phyloP scores from a whole-genome alignment of 2,113 vertebrate species.

The Cairina moschata region DNA sequence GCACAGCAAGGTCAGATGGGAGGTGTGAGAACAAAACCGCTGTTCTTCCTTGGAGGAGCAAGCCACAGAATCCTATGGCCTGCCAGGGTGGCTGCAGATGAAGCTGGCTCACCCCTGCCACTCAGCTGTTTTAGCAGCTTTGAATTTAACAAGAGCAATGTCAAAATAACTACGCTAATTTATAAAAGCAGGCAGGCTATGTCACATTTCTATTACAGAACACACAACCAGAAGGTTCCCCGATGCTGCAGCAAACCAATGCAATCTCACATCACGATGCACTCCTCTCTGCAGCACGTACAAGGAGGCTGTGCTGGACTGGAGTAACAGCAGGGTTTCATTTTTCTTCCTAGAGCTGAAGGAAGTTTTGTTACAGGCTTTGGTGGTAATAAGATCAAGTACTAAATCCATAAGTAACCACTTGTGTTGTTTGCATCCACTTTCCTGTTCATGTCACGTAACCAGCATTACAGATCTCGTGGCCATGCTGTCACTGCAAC shows the following conservation, averaged over 20 bases:
- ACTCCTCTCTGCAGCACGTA: neutral
- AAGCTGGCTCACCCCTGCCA: neutral
- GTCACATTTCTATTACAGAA: neutral
- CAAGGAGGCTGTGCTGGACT: neutral
- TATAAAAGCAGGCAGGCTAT: slow-evolving; percentile 4
- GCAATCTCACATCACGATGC: neutral
- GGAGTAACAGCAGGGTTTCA: neutral
- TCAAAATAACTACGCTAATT: neutral
- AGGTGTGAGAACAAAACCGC: slow-evolving; percentile 44
- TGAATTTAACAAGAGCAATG: neutral
- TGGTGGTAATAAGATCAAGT: neutral
- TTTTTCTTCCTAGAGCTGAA: neutral
- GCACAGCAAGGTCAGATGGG: slow-evolving; percentile 56
- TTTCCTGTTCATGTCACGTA: neutral
- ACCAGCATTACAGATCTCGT: neutral
- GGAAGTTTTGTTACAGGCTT: neutral
- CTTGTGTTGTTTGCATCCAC: neutral
- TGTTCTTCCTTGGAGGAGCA: neutral
- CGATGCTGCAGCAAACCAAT: neutral
- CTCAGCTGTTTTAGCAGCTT: slow-evolving; percentile 5
- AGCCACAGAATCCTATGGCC: neutral
- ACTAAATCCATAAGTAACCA: slow-evolving; percentile 1
- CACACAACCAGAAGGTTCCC: neutral
- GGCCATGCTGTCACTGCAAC: neutral
- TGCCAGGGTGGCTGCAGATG: neutral